Evolutionary conservation across 2,888 invertebrate genomes (phyloP).

Genomic region (Polyommatus iphigenia): DNA sequence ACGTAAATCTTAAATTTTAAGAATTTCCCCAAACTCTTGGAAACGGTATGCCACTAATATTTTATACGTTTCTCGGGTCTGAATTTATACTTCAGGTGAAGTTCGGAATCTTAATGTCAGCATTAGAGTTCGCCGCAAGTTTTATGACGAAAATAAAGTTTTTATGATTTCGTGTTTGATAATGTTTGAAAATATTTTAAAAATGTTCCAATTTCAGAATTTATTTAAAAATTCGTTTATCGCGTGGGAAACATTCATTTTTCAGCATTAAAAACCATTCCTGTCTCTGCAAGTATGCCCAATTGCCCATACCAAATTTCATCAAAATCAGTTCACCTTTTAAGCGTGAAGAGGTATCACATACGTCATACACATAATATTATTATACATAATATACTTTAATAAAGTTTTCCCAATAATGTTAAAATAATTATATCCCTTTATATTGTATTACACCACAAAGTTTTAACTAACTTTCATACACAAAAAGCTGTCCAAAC

Average conservation of each 20-base stretch:
- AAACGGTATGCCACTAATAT: conserved; percentile 35
- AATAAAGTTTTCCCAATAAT: no score
- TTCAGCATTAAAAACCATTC: no score
- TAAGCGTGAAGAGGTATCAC: no score
- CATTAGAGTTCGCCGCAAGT: conserved; percentile 1
- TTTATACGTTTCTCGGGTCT: conserved; percentile 33
- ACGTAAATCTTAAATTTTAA: conserved; percentile 61
- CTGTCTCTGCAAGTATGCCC: no score
- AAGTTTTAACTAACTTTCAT: neutral
- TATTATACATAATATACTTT: no score
- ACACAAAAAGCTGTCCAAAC: conserved; percentile 6
- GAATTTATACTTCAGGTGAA: conserved; percentile 31
- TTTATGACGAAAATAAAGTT: conserved; percentile 17
- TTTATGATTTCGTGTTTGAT: conserved; percentile 6
- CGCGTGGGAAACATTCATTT: no score
- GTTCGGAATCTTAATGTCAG: conserved; percentile 30
- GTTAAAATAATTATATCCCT: neutral
- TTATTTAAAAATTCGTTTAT: no score
- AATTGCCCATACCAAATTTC: no score
- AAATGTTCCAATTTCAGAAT: neutral
- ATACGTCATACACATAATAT: no score
- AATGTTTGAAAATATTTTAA: conserved; percentile 10
- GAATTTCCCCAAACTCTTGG: conserved; percentile 43
- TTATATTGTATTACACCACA: neutral
- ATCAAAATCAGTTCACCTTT: no score